Evolutionary conservation across 2,113 vertebrate species (phyloP), one percentile per base, ranked within the genome.

Genomic region (Hippoglossus stenolepis): DNA sequence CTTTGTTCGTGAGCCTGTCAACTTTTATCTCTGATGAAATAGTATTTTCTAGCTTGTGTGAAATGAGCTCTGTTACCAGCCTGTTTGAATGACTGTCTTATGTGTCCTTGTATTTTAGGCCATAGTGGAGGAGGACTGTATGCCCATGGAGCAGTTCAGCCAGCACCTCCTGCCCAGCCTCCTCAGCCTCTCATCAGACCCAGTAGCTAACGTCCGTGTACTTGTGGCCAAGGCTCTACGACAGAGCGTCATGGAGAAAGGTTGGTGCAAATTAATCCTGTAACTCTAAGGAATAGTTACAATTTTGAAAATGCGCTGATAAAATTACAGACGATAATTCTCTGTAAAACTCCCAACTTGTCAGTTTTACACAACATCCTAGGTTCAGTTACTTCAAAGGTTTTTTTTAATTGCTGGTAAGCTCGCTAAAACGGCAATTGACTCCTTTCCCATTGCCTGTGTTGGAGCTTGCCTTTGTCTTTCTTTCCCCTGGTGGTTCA

Each of bases 181-280:
- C 14, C 79, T 96, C 12, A 96, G 96, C 77, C 95, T 97, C 0
- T 95, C 95, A 0, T 95, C 94, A 0, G 96, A 97, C 83, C 96
- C 96, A 0, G 96, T 96, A 81, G 96, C 97, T 15, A 96, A 96
- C 0, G 95, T 96, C 1, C 92, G 97, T 2, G 96, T 97, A 5
- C 89, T 96, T 85, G 95, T 97, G 0, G 96, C 97, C 85, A 96
- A 96, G 82, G 95, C 96, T 2, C 93, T 97, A 1, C 88, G 95
- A 43, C 97, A 96, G 89, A 97, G 94, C 0, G 82, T 98, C 4
- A 62, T 96, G 93, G 96, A 96, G 89, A 97, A 96, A 96, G 95
- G 96, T 96, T 80, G 31, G 11, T 43, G 28, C 31, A 7, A 10
- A 11, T 20, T 2, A 54, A 54, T n/a, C 26, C 17, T 10, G 17